A percentile compares a stretch with the other conserved stretches of the same genome.
These are phyloP conservation scores for Labia minor DNA, from an alignment of 2,888 invertebrate species.

Conservation along the genomic window DNA sequence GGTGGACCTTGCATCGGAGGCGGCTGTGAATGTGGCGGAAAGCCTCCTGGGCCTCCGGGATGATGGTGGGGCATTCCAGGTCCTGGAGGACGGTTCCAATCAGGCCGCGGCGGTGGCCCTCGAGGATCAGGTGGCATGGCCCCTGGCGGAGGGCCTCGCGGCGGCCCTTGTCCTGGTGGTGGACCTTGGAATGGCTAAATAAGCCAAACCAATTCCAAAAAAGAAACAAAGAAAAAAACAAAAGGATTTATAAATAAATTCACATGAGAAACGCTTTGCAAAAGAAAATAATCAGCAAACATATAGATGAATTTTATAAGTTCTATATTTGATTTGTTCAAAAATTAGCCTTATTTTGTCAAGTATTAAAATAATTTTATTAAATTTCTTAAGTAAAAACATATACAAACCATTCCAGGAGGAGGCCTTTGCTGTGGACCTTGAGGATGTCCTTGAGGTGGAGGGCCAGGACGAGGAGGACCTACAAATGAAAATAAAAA, in stretches of 20 bases:
- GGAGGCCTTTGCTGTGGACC: constrained; percentile 43
- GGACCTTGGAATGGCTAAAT: constrained; percentile 31
- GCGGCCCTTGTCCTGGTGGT: constrained; percentile 43
- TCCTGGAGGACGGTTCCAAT: constrained; percentile 62
- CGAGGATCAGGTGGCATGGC: constrained; percentile 48
- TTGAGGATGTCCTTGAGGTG: constrained; percentile 43
- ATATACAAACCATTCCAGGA: constrained; percentile 44
- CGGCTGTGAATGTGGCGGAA: constrained; percentile 41
- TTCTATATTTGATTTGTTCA: no score
- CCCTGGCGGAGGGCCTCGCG: constrained; percentile 47
- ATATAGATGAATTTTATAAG: no score
- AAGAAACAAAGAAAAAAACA: constrained; percentile 8
- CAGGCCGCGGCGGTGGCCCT: constrained; percentile 51
- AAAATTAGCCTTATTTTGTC: background rate
- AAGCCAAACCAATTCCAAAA: constrained; percentile 3
- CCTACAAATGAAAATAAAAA: constrained; percentile 20
- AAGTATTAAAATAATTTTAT: background rate
- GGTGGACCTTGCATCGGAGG: constrained; percentile 51
- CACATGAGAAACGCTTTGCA: no score
- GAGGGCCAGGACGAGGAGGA: constrained; percentile 35
- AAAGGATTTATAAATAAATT: background rate
- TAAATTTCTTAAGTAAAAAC: no score
- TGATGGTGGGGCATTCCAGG: constrained; percentile 33
- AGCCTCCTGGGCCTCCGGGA: constrained; percentile 41
- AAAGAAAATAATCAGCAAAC: no score